Evolutionary conservation across 2,113 vertebrate species (phyloP), one percentile per base, ranked within the genome.

Genomic region (Petrocephalus zakoni): DNA sequence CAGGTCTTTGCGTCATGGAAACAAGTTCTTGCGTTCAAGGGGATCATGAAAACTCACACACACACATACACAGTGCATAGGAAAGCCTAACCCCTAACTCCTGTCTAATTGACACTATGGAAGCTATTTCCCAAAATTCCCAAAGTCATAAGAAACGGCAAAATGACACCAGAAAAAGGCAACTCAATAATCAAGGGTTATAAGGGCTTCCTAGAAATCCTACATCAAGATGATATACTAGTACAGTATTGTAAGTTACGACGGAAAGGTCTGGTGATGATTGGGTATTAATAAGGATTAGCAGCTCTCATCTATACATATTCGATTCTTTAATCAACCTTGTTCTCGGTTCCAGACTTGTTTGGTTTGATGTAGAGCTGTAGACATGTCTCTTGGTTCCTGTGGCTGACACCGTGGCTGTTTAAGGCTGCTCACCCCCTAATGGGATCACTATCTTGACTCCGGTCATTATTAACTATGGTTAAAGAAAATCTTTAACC

Each of bases 391-490:
- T 72, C 10, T 72, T 25, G 10, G 9, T 13, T 68, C 46, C 47
- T 46, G 34, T 29, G 53, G 10, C 29, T 88, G 4, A 47, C 29
- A 8, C 11, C 49, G 19, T n/a, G n/a, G 6, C 37, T 29, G 2
- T 85, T 88, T 86, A 15, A 49, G 78, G 85, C 85, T 84, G 61
- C 47, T 37, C 29, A 51, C 56, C 46, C 52, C 29, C 52, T 81
- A 90, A 89, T 81, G 86, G 89, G 75, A 83, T 49, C 81, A 56
- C 53, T 21, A 19, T 90, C 88, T 89, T 89, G 46, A 90, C 49
- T 87, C 8, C 25, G n/a, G 7, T 81, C 52, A 42, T 89, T 75
- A 85, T 89, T 56, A 58, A 53, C 88, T 87, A 72, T n/a, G n/a
- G n/a, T n/a, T n/a, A n/a, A n/a, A n/a, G n/a, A 29, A 89, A 56